Evolutionary conservation across 2,797 vertebrate species (phyloP).

Genomic region (Arnoldichthys spilopterus): DNA sequence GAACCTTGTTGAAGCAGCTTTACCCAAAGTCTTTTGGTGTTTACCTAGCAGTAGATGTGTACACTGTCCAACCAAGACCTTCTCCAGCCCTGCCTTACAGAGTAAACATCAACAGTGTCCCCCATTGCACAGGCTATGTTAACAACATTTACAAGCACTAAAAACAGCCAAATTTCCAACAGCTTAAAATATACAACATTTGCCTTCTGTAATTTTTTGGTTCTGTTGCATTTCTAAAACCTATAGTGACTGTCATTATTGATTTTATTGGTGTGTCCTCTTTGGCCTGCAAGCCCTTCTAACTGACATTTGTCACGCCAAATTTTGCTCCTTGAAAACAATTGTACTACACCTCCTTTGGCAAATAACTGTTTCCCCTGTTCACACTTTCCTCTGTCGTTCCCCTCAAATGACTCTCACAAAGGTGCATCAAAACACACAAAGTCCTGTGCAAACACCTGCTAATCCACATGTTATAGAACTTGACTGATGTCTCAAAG

Average conservation of each 20-base stretch:
- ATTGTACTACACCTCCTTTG: slow-evolving; percentile 57
- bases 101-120: slow-evolving; percentile 65
- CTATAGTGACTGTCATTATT: background rate
- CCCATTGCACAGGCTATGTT: background rate
- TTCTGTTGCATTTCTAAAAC: slow-evolving; percentile 11
- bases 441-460: slow-evolving; percentile 33
- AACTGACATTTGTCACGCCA: slow-evolving; percentile 26
- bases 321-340: slow-evolving; percentile 37
- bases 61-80: slow-evolving; percentile 66
- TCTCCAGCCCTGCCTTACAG: slow-evolving; percentile 53
- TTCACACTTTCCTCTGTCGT: slow-evolving; percentile 42
- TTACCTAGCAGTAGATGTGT: slow-evolving; percentile 66
- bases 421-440: slow-evolving; percentile 47
- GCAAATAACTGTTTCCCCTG: slow-evolving; percentile 64
- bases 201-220: background rate
- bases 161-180: background rate
- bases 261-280: slow-evolving; percentile 18
- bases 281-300: background rate
- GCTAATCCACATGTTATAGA: slow-evolving; percentile 16
- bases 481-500: slow-evolving; percentile 9
- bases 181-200: background rate
- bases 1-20: slow-evolving; percentile 57
- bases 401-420: slow-evolving; percentile 33
- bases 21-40: slow-evolving; percentile 60
- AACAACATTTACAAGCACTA: background rate